phyloP scores from a whole-genome alignment of 2,797 vertebrate species.

The Rhynchonycteris naso region DNA sequence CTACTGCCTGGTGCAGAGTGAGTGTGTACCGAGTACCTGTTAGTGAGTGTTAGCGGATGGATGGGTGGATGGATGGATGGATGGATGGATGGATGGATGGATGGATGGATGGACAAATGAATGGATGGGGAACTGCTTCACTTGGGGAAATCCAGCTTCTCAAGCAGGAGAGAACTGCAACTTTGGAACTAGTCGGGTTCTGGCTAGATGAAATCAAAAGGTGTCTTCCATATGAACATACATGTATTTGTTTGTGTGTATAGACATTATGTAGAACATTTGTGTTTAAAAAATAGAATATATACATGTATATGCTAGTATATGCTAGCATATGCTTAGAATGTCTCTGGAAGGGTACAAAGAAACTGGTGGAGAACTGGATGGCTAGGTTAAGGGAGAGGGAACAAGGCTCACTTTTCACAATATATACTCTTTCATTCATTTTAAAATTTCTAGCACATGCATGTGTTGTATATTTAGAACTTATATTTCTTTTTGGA shows the following conservation, averaged over 20 bases:
- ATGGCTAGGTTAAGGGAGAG: neutral
- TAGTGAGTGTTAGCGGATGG: neutral
- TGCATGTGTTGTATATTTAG: neutral
- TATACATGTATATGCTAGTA: neutral
- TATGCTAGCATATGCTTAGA: neutral
- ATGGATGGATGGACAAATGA: neutral
- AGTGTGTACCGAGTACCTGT: neutral
- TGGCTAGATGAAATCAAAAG: neutral
- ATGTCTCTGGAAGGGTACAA: neutral
- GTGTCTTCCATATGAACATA: neutral
- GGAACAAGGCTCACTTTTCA: neutral
- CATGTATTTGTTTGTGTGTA: neutral
- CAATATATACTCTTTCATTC: neutral
- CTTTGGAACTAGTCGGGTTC: neutral
- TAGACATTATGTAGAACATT: neutral
- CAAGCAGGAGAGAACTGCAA: neutral
- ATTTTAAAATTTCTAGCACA: neutral
- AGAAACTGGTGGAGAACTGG: neutral
- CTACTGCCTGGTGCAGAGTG: neutral
- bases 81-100: neutral
- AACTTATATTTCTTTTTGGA: neutral
- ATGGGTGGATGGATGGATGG: neutral
- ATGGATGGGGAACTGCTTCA: neutral
- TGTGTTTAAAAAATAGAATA: constrained; percentile 12
- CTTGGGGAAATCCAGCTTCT: neutral